Evolutionary conservation across 2,113 vertebrate species (phyloP), one percentile per base, ranked within the genome.

Genomic region (Cinclus cinclus): DNA sequence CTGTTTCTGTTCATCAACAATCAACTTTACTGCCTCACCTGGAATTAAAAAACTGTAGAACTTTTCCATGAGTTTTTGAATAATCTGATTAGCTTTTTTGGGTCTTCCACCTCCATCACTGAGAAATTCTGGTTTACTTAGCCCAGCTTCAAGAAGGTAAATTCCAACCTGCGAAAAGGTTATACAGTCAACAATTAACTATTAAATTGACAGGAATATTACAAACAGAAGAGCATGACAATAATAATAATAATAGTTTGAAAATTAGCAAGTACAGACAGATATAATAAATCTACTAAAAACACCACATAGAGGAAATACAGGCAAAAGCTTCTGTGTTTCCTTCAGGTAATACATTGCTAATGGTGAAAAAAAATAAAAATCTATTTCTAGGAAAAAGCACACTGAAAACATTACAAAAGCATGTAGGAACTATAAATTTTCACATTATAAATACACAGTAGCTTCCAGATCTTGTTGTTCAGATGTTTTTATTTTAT

Each of bases 1-100:
- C 6, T 58, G 49, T 28, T 74, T 4, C 13, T 76, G 53, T 46
- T 78, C 2, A n/a, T 37, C 24, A 63, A 15, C 25, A 62, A 55
- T 63, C 14, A 86, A 44, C 2, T 83, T 44, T 44, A 75, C 44
- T 33, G 19, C 31, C 83, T 94, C 97, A 99, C 99, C 99, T 83
- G 99, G 99, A 93, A 99, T 98, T 93, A 98, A 98, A 93, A 99
- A 99, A 95, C 98, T 98, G 58, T 99, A 98, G 91, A 99, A 98
- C 58, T 98, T 98, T 90, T 99, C 99, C 99, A 99, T 99, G 46
- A 99, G 93, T 97, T 98, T 99, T 95, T 99, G 99, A 97, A 99
- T 98, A 15, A 99, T 97, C 73, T 99, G 98, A 97, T 98, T 99
- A 71, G 98, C 98, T 95, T 99, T 99, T 97, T 98, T 99, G 92